Conservation (phyloP, 2,113 vertebrate species). For the Fulmarus glacialis region DNA sequence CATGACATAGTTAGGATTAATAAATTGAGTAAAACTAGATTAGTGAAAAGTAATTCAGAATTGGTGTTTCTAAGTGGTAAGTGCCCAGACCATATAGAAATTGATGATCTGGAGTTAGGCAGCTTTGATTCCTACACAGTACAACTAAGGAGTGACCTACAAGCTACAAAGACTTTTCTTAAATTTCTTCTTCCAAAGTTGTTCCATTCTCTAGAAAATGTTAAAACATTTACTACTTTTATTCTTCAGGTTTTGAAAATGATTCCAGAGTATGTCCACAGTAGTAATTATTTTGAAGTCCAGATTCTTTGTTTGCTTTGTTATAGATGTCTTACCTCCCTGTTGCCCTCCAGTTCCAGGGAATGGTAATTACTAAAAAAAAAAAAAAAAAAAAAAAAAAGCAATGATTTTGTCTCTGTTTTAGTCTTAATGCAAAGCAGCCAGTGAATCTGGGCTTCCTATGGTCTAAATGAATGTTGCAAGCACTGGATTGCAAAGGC, state of each 20-base stretch:
- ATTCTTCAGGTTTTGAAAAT: background rate
- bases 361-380: background rate
- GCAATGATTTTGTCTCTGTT: background rate
- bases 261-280: rapidly evolving
- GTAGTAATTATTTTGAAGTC: background rate
- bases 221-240: background rate
- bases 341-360: background rate
- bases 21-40: background rate
- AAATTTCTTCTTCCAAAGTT: background rate
- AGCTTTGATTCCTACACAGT: background rate
- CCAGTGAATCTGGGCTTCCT: background rate
- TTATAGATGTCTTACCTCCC: background rate
- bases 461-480: background rate
- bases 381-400: background rate
- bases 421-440: background rate
- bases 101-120: background rate
- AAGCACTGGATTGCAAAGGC: background rate
- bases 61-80: background rate
- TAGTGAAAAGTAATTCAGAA: background rate
- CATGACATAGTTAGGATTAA: background rate
- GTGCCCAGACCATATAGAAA: background rate
- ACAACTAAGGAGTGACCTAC: background rate
- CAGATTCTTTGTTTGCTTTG: background rate
- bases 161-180: background rate
- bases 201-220: background rate